Conservation (phyloP, 2,888 invertebrate genomes). For the Thera obeliscata region DNA sequence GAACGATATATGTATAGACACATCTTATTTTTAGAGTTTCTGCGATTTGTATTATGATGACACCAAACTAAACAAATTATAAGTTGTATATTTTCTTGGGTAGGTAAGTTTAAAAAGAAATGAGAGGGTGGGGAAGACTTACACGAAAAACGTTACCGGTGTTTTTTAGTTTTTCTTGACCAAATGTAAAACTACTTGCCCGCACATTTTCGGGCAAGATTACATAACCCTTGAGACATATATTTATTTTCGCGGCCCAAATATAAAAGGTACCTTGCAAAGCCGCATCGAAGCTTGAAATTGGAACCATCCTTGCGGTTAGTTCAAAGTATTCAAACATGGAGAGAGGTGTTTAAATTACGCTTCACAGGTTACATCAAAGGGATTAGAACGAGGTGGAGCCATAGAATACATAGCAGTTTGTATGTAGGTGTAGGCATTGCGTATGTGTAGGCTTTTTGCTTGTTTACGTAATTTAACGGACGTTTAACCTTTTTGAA, state of each 20-base stretch:
- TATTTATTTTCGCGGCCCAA: conserved; percentile 20
- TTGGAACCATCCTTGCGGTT: conserved; percentile 45
- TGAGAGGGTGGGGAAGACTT: too few species aligned
- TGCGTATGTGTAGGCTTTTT: conserved; percentile 3
- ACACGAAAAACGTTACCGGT: too few species aligned
- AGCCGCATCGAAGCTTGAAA: conserved; percentile 49
- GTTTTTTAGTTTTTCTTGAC: too few species aligned
- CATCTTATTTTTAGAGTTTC: too few species aligned
- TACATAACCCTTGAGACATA: conserved; percentile 8
- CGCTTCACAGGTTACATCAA: conserved; percentile 56
- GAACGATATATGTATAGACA: too few species aligned
- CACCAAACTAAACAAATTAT: too few species aligned
- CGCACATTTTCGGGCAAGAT: conserved; percentile 4
- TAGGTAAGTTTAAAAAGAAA: too few species aligned
- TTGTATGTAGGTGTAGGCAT: neutral
- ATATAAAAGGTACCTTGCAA: neutral
- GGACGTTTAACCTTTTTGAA: neutral
- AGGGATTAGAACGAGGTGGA: conserved; percentile 43
- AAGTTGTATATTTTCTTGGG: too few species aligned
- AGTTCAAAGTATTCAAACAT: conserved; percentile 41
- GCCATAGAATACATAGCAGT: conserved; percentile 15
- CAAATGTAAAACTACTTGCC: neutral
- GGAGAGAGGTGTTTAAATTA: conserved; percentile 57
- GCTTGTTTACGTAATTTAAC: neutral
- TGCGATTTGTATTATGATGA: too few species aligned